phyloP scores from a whole-genome alignment of 1,140 invertebrate genomes.

The Tetramorium parvispinum region DNA sequence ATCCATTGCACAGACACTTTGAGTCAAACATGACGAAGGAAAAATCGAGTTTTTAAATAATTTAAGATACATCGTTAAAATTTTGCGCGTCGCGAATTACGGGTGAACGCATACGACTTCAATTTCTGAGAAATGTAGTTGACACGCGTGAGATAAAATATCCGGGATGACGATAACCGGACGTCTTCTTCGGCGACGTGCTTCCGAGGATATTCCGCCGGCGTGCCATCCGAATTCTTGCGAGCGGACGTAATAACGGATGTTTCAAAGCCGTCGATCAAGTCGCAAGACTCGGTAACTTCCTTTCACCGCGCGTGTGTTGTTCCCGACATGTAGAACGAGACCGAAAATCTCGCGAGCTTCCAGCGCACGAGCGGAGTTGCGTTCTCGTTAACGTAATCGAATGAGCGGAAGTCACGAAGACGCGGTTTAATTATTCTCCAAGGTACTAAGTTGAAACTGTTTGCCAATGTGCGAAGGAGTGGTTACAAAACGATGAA shows the following conservation, averaged over 20 bases:
- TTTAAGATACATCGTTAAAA: not conserved
- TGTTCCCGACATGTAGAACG: conserved; percentile 56
- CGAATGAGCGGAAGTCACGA: conserved; percentile 50
- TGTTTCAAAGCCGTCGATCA: conserved; percentile 24
- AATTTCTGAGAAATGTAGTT: not conserved
- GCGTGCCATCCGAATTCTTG: conserved; percentile 12
- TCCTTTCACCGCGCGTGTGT: conserved; percentile 64
- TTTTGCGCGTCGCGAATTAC: not conserved
- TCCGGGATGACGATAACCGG: not conserved
- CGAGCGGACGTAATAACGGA: conserved; percentile 22
- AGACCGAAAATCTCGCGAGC: conserved; percentile 47
- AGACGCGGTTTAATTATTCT: not conserved
- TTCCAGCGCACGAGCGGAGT: not conserved
- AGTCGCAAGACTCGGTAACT: conserved; percentile 16
- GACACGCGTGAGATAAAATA: not conserved
- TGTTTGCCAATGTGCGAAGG: not conserved
- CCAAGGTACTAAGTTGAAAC: not conserved
- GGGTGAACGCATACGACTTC: not conserved
- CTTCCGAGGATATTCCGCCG: not conserved
- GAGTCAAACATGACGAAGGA: no score
- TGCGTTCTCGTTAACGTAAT: conserved; percentile 43
- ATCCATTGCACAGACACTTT: not conserved
- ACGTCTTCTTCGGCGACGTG: not conserved
- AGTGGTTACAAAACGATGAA: not conserved
- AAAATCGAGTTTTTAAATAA: not conserved